phyloP scores from a whole-genome alignment of 2,113 vertebrate genomes.

The Clarias batrachus region DNA sequence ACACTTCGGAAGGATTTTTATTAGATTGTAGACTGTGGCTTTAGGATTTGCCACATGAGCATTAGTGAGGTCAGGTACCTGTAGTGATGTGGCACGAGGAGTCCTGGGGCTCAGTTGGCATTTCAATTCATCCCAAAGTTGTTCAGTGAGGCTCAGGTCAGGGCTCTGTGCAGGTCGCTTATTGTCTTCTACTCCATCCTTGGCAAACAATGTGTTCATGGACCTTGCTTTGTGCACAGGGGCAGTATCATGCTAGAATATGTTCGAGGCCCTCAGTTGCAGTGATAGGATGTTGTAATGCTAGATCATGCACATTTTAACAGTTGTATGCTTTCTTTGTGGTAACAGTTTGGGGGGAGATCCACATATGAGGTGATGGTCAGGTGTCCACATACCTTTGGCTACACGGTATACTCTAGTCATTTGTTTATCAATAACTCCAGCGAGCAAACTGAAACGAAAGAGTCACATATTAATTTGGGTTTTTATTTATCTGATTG shows the following conservation, averaged over 20 bases:
- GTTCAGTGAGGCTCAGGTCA: not conserved
- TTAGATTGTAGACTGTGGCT: not conserved
- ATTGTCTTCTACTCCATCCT: not conserved
- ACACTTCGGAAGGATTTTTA: not conserved
- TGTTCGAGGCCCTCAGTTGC: not conserved
- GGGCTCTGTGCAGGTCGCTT: not conserved
- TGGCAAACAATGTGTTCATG: not conserved
- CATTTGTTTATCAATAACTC: constrained; percentile 39
- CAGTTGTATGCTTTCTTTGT: not conserved
- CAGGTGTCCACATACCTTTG: not conserved
- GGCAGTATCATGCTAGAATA: not conserved
- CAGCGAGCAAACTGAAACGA: constrained; percentile 27
- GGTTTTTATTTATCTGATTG: constrained; percentile 15
- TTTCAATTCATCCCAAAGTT: not conserved
- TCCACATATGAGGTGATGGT: not conserved
- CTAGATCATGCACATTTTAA: not conserved
- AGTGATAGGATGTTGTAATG: not conserved
- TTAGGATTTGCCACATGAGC: not conserved
- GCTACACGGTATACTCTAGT: constrained; percentile 25
- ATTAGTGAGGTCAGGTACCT: not conserved
- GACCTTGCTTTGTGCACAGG: not conserved
- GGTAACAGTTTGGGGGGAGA: not conserved
- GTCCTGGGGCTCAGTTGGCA: not conserved
- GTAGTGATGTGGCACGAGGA: not conserved
- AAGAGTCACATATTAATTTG: constrained; percentile 26